Evolutionary conservation across 2,797 vertebrate genomes (phyloP), one percentile per base, ranked within the genome.

Genomic region (Rachycentron canadum): DNA sequence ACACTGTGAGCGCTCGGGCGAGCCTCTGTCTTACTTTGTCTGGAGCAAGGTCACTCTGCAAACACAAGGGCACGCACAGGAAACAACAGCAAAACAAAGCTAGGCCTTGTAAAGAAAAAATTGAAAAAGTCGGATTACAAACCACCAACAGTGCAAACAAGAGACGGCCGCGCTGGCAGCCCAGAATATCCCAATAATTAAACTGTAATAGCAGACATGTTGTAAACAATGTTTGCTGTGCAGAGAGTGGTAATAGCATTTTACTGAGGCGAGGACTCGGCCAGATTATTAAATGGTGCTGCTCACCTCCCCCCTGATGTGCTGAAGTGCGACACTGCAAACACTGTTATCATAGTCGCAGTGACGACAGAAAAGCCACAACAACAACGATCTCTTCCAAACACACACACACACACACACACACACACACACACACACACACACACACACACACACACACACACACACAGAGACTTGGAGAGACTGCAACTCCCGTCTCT

Each of bases 11-110:
- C 78, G 76, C 85, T 82, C 59, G 66, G 74, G 71, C 76, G 73
- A 87, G 79, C 76, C 77, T 57, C 78, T 65, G 82, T 86, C 84
- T 86, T 86, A 86, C 88, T 90, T 89, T 89, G 85, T 93, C 88
- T 90, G 76, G 73, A 91, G 76, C 89, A 92, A 93, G 93, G 92
- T 93, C 91, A 91, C 75, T 72, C 60, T 88, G 88, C 76, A 74
- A 88, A 90, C 74, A 83, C 89, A 90, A 90, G 88, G 89, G 78
- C 88, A 78, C 36, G 16, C 79, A 11, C 73, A 84, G 83, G 69
- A 86, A 89, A 84, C 78, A 73, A 78, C 86, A 76, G 19, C 74
- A 59, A 80, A 87, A 92, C 87, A 91, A 88, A 82, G 81, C 71
- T 71, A 32, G 67, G 76, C 70, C 72, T 78, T 77, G 79, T 69